A percentile compares a stretch with the other conserved stretches of the same genome.
Conservation (phyloP, 2,797 vertebrate species). For the Hirundo rustica region DNA sequence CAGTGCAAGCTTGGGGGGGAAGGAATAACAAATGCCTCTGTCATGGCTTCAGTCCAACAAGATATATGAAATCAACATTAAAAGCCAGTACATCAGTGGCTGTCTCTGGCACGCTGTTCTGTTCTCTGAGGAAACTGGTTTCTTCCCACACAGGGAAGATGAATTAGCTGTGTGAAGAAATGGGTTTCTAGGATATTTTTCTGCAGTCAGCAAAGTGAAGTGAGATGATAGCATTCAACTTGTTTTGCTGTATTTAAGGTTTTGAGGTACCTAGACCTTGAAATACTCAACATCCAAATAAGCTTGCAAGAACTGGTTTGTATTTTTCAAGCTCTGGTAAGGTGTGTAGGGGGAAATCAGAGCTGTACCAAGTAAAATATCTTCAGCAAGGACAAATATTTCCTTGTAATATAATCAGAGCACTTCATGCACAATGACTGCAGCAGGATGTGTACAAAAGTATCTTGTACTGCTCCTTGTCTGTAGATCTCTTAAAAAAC, state of each 20-base stretch:
- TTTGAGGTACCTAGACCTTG: not conserved
- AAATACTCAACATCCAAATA: not conserved
- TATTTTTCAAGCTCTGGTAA: not conserved
- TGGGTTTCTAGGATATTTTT: not conserved
- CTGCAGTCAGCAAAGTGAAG: slow-evolving; percentile 9
- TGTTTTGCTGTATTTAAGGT: not conserved
- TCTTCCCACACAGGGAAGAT: not conserved
- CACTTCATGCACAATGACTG: not conserved
- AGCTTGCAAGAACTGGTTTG: not conserved
- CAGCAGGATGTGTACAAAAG: not conserved
- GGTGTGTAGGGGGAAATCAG: not conserved
- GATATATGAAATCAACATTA: not conserved
- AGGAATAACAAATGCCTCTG: not conserved
- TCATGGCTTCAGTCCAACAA: not conserved
- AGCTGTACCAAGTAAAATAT: not conserved
- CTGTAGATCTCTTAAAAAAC: not conserved
- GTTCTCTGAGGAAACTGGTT: not conserved
- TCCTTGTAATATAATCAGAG: not conserved
- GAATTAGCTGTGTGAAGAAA: slow-evolving; percentile 23
- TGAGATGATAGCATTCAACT: not conserved
- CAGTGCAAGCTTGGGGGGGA: not conserved
- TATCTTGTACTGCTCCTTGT: not conserved
- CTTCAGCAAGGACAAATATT: not conserved
- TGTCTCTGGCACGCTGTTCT: not conserved
- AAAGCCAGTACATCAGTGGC: not conserved